Evolutionary conservation across 2,797 vertebrate genomes (phyloP).

Genomic region (Poecilia gillii): DNA sequence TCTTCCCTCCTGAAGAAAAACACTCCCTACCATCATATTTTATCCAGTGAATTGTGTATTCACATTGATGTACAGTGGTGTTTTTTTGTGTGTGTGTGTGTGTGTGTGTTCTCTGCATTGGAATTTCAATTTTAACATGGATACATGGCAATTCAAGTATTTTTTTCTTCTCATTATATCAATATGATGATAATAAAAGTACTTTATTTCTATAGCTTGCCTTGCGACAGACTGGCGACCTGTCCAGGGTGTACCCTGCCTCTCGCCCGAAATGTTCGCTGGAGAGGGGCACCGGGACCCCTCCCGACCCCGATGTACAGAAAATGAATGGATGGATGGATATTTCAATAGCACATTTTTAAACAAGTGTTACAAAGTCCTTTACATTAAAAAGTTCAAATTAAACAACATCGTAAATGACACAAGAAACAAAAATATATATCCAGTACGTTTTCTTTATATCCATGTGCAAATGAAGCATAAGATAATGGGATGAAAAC

Average conservation of each 20-base stretch:
- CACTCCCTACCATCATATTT: neutral
- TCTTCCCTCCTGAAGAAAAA: neutral
- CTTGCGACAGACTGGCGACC: no score
- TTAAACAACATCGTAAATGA: no score
- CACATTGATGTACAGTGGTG: neutral
- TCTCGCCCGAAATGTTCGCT: no score
- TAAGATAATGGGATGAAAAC: conserved; percentile 37
- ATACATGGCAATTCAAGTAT: conserved; percentile 42
- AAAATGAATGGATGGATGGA: no score
- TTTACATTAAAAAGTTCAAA: no score
- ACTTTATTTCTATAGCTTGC: no score
- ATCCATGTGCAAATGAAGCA: neutral
- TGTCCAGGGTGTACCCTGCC: no score
- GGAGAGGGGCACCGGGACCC: no score
- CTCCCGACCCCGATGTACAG: no score
- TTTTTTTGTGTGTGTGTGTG: neutral
- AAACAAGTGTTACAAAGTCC: no score
- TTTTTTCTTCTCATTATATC: conserved; percentile 51
- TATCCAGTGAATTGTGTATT: neutral
- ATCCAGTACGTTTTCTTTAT: neutral
- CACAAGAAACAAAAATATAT: no score
- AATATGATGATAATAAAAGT: neutral
- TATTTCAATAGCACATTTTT: no score
- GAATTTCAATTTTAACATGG: conserved; percentile 48
- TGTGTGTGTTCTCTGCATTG: neutral